These are phyloP conservation scores for Atopsyche davidsoni DNA, from an alignment of 1,140 invertebrate genomes.

Conservation along the genomic window DNA sequence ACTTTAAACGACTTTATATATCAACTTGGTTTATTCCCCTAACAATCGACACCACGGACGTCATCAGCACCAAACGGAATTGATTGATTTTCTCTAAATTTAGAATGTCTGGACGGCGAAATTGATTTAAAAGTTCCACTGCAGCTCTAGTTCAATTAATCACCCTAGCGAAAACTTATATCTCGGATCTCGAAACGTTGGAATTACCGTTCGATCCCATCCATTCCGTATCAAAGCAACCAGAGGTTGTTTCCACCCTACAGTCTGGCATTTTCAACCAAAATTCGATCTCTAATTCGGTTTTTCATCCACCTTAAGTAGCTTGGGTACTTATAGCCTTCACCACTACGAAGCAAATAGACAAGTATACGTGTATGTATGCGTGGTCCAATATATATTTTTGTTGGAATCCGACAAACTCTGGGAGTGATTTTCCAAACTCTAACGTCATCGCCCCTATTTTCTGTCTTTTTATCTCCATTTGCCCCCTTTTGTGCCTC, in stretches of 20 bases:
- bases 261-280: conserved; percentile 1
- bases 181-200: conserved; percentile 14
- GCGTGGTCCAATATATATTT: conserved; percentile 15
- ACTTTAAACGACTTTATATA: no score
- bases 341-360: not conserved
- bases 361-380: not conserved
- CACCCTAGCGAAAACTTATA: conserved; percentile 14
- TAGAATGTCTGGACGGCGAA: no score
- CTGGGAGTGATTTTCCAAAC: conserved; percentile 27
- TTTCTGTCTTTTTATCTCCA: not conserved
- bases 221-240: not conserved
- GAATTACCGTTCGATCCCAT: conserved; percentile 12
- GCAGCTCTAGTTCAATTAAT: conserved; percentile 8
- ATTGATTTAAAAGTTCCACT: conserved; percentile 8
- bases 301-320: conserved; percentile 15
- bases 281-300: conserved; percentile 29
- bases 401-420: conserved; percentile 26
- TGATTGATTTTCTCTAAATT: no score
- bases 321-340: not conserved
- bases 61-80: no score
- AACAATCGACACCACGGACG: no score
- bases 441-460: conserved; percentile 20
- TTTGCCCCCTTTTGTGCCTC: conserved; percentile 12
- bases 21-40: no score
- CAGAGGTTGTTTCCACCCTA: conserved; percentile 7